phyloP scores from a whole-genome alignment of 2,797 vertebrate species.

The Xyrichtys novacula region DNA sequence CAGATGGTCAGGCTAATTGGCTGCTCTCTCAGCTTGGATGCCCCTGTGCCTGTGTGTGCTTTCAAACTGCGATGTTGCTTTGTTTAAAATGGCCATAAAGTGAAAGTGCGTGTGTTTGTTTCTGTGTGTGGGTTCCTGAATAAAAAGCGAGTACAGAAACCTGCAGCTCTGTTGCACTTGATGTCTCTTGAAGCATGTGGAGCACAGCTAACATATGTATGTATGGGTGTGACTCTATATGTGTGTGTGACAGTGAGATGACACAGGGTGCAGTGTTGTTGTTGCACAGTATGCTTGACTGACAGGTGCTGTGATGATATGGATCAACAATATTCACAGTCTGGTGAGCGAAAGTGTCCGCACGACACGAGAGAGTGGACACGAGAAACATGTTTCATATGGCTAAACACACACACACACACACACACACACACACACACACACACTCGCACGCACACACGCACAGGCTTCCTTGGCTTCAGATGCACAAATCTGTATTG shows the following conservation, averaged over 20 bases:
- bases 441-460: neutral
- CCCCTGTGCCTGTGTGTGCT: conserved; percentile 35
- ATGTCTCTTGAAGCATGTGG: neutral
- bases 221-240: conserved; percentile 4
- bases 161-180: conserved; percentile 7
- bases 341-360: neutral
- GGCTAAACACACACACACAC: conserved; percentile 10
- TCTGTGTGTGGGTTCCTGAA: neutral
- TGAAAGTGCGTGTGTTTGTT: conserved; percentile 9
- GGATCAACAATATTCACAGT: conserved; percentile 26
- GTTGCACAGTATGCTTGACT: conserved; percentile 28
- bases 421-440: neutral
- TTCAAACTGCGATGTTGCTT: neutral
- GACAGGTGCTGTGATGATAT: conserved; percentile 26
- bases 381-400: neutral
- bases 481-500: neutral
- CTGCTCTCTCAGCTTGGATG: conserved; percentile 53
- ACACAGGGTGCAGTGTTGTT: conserved; percentile 14
- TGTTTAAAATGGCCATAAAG: conserved; percentile 10
- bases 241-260: neutral
- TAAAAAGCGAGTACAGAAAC: conserved; percentile 17
- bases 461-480: neutral
- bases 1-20: conserved; percentile 68
- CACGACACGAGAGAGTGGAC: conserved; percentile 2
- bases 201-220: neutral